Evolutionary conservation across 2,888 invertebrate genomes (phyloP).

Genomic region (Iselma pallidipennis): DNA sequence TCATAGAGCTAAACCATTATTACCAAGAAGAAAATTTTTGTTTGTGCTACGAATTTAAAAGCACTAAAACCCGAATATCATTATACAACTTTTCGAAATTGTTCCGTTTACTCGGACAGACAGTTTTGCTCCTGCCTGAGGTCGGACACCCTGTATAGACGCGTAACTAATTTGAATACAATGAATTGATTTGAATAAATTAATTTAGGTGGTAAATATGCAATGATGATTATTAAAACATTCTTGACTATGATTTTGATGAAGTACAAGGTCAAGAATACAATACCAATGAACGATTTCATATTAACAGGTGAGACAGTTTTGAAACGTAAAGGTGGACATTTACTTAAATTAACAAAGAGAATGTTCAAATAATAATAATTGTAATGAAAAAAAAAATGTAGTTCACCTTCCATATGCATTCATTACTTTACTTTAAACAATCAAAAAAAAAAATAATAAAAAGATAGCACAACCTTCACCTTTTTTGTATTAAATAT

Average conservation of each 20-base stretch:
- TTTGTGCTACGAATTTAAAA: too few relatives aligned
- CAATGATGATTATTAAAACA: slow-evolving; percentile 71
- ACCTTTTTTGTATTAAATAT: too few relatives aligned
- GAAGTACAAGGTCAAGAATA: slow-evolving; percentile 64
- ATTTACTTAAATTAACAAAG: slow-evolving; percentile 49
- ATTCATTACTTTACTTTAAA: too few relatives aligned
- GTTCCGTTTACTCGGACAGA: too few relatives aligned
- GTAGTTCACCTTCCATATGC: background rate
- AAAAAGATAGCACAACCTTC: too few relatives aligned
- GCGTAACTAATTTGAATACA: background rate
- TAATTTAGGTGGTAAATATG: slow-evolving; percentile 67
- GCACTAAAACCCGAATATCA: too few relatives aligned
- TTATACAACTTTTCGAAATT: too few relatives aligned
- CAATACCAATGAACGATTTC: slow-evolving; percentile 64
- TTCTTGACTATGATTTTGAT: slow-evolving; percentile 68
- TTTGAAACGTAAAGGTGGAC: slow-evolving; percentile 69
- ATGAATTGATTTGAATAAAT: background rate
- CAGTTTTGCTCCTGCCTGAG: too few relatives aligned
- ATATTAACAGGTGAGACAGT: slow-evolving; percentile 68
- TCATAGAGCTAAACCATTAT: too few relatives aligned
- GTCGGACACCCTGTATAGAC: too few relatives aligned
- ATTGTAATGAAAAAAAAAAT: slow-evolving; percentile 25
- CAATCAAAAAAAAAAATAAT: too few relatives aligned
- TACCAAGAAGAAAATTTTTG: too few relatives aligned
- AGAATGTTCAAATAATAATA: background rate